Percentiles rank a stretch among this genome's conserved stretches.
Conservation (phyloP, 2,113 vertebrate genomes). For the Neopipo cinnamomea region DNA sequence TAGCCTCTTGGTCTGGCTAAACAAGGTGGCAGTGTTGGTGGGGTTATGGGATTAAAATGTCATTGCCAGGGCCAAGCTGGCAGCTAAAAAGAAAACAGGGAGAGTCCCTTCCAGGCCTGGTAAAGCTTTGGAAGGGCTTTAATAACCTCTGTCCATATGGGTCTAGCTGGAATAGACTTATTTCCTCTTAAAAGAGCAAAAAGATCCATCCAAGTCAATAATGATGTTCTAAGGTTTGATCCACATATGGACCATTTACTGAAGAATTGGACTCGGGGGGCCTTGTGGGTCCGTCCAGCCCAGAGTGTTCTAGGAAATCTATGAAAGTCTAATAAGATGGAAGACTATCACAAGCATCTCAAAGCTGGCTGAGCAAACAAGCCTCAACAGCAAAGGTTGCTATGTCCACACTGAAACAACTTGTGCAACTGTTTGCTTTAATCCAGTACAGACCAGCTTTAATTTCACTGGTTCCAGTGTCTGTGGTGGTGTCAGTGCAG, state of each 20-base stretch:
- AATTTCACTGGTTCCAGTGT: no score
- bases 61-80: constrained; percentile 10
- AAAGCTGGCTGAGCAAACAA: background rate
- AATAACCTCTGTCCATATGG: background rate
- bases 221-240: background rate
- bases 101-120: background rate
- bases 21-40: background rate
- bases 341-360: no score
- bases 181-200: background rate
- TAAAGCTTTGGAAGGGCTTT: constrained; percentile 16
- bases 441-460: background rate
- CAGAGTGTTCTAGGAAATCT: background rate
- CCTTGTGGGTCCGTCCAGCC: background rate
- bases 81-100: constrained; percentile 25
- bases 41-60: constrained; percentile 41
- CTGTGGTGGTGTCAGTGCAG: background rate
- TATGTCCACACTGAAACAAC: background rate
- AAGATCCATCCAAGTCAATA: background rate
- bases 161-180: background rate
- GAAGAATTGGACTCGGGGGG: background rate
- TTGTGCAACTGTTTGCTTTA: background rate
- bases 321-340: background rate
- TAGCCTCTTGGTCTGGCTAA: constrained; percentile 37
- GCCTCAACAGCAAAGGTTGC: background rate
- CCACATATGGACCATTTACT: background rate